Conservation (phyloP, 1,140 invertebrate genomes). For the Drosophila sucinea region DNA sequence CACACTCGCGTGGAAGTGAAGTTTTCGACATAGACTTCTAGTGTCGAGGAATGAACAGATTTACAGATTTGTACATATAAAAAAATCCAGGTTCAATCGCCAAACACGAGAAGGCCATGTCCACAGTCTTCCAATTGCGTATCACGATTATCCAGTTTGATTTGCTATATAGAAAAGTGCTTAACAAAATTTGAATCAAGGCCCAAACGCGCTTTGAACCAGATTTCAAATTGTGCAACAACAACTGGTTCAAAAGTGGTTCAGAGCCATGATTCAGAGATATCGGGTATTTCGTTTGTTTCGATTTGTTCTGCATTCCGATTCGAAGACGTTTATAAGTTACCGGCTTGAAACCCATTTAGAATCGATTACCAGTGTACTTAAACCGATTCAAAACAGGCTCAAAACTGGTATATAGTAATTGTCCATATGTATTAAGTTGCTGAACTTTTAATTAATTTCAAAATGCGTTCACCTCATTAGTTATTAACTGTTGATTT, state of each 20-base stretch:
- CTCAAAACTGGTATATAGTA: not conserved
- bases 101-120: conserved; percentile 60
- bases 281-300: not conserved
- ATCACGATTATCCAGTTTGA: not conserved
- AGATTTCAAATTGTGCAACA: not conserved
- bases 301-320: not conserved
- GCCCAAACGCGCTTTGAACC: conserved; percentile 9
- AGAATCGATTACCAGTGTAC: not conserved
- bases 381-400: conserved; percentile 7
- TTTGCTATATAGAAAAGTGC: not conserved
- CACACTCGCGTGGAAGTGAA: not conserved
- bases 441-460: too few relatives aligned
- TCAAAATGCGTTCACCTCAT: too few relatives aligned
- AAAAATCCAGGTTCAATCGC: conserved; percentile 58
- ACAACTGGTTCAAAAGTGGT: conserved; percentile 7
- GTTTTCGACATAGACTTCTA: conserved; percentile 39
- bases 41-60: conserved; percentile 73
- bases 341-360: conserved; percentile 4
- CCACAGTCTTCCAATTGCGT: not conserved
- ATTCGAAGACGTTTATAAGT: not conserved
- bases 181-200: not conserved
- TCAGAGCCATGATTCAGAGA: conserved; percentile 1
- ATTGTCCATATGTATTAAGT: not conserved
- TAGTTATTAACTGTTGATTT: too few relatives aligned
- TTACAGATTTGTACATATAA: conserved; percentile 20